Base-by-base conservation (phyloP, 2,888 invertebrate genomes). In the Blastobasis lacticolella region DNA sequence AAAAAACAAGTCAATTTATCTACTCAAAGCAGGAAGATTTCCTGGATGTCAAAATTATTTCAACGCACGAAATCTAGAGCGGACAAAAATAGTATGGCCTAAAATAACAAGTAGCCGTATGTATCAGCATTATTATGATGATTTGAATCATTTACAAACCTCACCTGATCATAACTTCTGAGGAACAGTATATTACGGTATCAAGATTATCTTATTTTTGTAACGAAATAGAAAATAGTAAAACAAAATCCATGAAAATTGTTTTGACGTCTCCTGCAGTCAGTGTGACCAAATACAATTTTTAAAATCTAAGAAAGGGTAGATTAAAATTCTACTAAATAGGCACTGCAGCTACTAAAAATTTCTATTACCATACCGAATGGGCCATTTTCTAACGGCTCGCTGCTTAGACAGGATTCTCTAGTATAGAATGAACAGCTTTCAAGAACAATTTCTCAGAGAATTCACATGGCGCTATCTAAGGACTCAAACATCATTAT, bases 31-130 rank as follows among this genome's bases (percentile, higher is more conserved):
- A 82, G 81, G 75, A 75, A 74, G 78, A 83, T 78, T 83, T 82
- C 75, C 81, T 81, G 81, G 80, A 75, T 74, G 86, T 82, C 82
- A 82, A 81, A 85, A 79, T 81, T 80, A 81, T 78, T 81, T 71
- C 79, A 79, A 77, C 81, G 79, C 77, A 81, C 83, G 67, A 75
- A 81, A 87, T 80, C 78, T 86, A 78, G 88, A 83, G 80, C 82
- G 76, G 86, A 81, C 88, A 80, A 82, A 88, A 88, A 88, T 88
- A 88, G 88, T 87, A 73, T 76, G 62, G 81, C 85, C 81, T 71
- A 81, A 85, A 87, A 83, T 86, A 87, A 74, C 79, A 71, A 73
- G 66, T 62, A 63, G 58, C 63, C 57, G 56, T 51, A 57, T 52
- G 37, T 50, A 59, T 50, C 36, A 53, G 52, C 38, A 23, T 48